Percentiles rank a stretch among this genome's conserved stretches.
Conservation (phyloP, 92 coral and sea anemone species). For the Umimayanthus kanabou region DNA sequence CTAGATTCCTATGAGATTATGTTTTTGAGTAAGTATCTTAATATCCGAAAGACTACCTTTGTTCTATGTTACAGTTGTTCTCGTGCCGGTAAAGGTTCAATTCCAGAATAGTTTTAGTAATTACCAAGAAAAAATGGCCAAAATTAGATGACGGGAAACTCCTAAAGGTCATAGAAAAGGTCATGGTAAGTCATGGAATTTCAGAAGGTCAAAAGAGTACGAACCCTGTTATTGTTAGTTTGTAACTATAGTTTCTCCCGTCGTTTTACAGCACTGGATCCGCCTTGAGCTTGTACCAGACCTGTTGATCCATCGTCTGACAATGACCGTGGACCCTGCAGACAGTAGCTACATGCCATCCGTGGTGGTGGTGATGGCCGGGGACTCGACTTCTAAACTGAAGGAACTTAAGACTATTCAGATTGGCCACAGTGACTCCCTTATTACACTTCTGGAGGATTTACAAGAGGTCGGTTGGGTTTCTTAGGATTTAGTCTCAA, state of each 20-base stretch:
- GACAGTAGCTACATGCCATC: conserved; percentile 99
- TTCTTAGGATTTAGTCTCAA: neutral
- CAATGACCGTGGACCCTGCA: conserved; percentile 94
- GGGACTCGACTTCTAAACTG: conserved; percentile 70
- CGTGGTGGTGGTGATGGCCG: conserved; percentile 85
- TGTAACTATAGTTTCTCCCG: neutral
- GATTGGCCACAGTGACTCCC: conserved; percentile 82
- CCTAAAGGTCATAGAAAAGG: too few species aligned
- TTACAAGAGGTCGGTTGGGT: conserved; percentile 68
- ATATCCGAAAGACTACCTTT: too few species aligned
- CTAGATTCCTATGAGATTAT: too few species aligned
- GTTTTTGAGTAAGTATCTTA: too few species aligned
- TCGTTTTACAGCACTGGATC: conserved; percentile 83
- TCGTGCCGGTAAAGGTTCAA: too few species aligned
- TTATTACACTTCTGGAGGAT: conserved; percentile 83
- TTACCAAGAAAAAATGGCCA: too few species aligned
- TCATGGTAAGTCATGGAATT: too few species aligned
- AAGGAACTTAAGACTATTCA: conserved; percentile 90
- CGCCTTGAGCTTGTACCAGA: conserved; percentile 90
- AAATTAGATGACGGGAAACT: too few species aligned
- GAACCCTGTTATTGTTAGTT: neutral
- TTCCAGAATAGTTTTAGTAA: too few species aligned
- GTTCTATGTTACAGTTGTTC: too few species aligned
- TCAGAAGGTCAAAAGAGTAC: too few species aligned
- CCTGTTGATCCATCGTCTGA: conserved; percentile 81